Percentiles rank a stretch among this genome's conserved stretches.
Evolutionary conservation across 2,888 invertebrate species (phyloP).

Genomic region (Monoplex corrugatus): DNA sequence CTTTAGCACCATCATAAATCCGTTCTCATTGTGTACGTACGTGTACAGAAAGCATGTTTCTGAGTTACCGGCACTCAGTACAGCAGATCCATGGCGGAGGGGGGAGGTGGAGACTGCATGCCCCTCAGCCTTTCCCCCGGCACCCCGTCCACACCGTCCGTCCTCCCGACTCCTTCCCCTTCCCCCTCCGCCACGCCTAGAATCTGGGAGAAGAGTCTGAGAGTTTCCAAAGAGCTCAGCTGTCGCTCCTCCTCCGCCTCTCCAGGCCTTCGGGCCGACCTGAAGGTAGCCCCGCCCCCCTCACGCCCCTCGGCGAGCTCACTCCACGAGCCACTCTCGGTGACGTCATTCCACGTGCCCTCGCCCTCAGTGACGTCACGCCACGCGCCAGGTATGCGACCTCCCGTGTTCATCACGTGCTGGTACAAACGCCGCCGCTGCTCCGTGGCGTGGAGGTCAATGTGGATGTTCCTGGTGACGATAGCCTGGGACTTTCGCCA

Average conservation of each 20-base stretch:
- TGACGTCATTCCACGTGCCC: neutral
- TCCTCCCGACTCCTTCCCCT: constrained; percentile 68
- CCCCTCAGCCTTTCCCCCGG: constrained; percentile 31
- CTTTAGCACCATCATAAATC: neutral
- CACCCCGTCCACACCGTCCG: constrained; percentile 57
- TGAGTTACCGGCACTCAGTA: constrained; percentile 59
- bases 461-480: constrained; percentile 79
- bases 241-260: constrained; percentile 64
- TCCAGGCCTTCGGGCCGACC: neutral
- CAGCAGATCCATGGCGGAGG: constrained; percentile 66
- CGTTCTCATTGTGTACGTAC: neutral
- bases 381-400: constrained; percentile 42
- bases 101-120: constrained; percentile 23
- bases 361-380: neutral
- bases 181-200: constrained; percentile 78
- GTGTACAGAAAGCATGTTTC: neutral
- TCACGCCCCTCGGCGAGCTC: neutral
- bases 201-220: constrained; percentile 79
- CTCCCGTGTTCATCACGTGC: constrained; percentile 75
- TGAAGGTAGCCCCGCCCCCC: neutral
- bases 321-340: neutral
- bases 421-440: constrained; percentile 77
- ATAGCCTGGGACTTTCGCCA: constrained; percentile 80
- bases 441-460: constrained; percentile 78
- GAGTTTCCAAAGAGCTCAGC: constrained; percentile 77